These are phyloP conservation scores for Rhinoderma darwinii DNA, from an alignment of 2,113 vertebrate species.

Conservation along the genomic window DNA sequence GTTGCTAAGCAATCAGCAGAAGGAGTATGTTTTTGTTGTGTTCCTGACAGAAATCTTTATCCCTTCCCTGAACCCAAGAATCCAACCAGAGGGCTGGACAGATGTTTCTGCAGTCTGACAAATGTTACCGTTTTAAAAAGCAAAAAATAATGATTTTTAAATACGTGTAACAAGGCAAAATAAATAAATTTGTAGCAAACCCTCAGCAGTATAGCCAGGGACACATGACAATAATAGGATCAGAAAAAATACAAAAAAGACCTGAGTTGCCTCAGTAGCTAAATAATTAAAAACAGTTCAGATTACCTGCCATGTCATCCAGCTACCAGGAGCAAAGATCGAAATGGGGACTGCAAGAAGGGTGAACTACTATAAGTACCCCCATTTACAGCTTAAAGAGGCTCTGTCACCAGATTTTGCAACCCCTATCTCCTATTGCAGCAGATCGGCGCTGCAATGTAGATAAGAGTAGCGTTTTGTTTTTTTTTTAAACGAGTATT, in stretches of 20 bases:
- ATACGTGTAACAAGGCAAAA: not conserved
- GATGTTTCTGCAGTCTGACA: conserved; percentile 53
- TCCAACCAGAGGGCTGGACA: conserved; percentile 38
- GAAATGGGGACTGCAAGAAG: too few relatives aligned
- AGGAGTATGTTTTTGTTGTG: conserved; percentile 42
- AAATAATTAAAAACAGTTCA: not conserved
- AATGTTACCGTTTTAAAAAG: conserved; percentile 23
- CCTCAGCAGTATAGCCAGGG: too few relatives aligned
- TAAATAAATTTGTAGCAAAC: not conserved
- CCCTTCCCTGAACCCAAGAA: conserved; percentile 40
- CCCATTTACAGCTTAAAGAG: too few relatives aligned
- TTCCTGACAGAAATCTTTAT: conserved; percentile 44
- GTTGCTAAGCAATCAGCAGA: conserved; percentile 57
- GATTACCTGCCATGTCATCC: not conserved
- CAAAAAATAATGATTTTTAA: not conserved
- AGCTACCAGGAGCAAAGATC: not conserved
- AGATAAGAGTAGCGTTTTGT: too few relatives aligned
- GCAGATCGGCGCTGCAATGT: too few relatives aligned
- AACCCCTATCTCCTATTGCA: too few relatives aligned
- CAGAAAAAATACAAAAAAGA: not conserved
- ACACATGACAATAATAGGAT: not conserved
- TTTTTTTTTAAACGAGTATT: too few relatives aligned
- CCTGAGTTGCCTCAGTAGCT: not conserved
- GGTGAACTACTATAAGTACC: too few relatives aligned
- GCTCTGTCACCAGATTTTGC: too few relatives aligned